Base-by-base conservation (phyloP, 1,140 invertebrate genomes). In the Nasonia longicornis region DNA sequence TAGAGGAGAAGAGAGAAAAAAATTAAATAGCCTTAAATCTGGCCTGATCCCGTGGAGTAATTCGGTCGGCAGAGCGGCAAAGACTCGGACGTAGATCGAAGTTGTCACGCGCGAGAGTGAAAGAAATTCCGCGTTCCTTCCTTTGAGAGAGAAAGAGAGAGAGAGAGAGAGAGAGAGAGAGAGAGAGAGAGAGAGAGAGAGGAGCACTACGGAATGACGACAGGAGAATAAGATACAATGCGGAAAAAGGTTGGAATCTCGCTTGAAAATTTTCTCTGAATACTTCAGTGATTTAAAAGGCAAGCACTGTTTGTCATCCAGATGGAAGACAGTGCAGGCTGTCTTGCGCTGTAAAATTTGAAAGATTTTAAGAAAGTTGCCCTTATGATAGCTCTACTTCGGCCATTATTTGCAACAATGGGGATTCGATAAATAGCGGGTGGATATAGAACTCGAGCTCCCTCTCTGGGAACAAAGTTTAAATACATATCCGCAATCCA, bases 1-100 rank as follows among this genome's bases (percentile, higher is more conserved):
- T 26, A 2, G 26, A 26, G 26, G 26, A 26, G 26, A 26, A 26
- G 20, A 8, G 52, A n/a, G 4, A 58, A 58, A 58, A 58, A 16
- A 58, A 58, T 58, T 58, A 58, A 58, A 58, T 58, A 58, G 52
- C 52, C 16, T 58, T 58, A 58, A 58, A 58, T 58, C 52, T 58
- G 52, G 16, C 52, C 16, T 58, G 52, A 58, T 58, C 52, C 20
- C 52, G 20, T 58, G 16, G 16, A 58, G 52, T 58, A 58, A 58
- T 58, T 20, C 52, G 6, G 14, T 16, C 48, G 48, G 0, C 4
- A 35, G 38, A n/a, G 3, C 20, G 20, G 20, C 1, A 58, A 16
- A 58, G 12, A 48, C 20, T 58, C 52, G 52, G 6, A n/a, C 52
- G 52, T 58, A 2, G 16, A 58, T 58, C 52, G 52, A 58, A 58